Conservation (phyloP, 2,888 invertebrate species). For the Polietes domitor region DNA sequence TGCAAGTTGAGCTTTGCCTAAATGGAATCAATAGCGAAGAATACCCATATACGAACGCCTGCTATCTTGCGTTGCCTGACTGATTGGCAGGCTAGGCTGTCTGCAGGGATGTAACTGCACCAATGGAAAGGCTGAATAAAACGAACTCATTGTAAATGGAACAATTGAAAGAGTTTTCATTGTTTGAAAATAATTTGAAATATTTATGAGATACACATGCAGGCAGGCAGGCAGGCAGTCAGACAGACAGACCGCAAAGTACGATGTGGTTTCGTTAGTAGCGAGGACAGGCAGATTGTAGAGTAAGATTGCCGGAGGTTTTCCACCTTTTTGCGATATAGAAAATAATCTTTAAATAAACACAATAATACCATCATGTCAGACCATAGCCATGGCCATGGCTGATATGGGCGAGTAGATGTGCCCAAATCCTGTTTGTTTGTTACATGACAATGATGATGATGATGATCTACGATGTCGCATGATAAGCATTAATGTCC, state of each 20-base stretch:
- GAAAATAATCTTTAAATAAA: constrained; percentile 31
- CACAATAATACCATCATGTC: constrained; percentile 19
- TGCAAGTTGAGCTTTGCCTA: constrained; percentile 13
- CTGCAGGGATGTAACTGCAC: background rate
- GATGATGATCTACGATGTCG: constrained; percentile 7
- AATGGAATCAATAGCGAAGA: background rate
- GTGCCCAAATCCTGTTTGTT: background rate
- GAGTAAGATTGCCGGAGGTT: background rate
- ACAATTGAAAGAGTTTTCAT: constrained; percentile 33
- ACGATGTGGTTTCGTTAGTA: background rate
- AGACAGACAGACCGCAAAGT: background rate
- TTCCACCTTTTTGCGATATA: constrained; percentile 3
- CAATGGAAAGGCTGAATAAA: constrained; percentile 21
- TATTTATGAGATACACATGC: constrained; percentile 13
- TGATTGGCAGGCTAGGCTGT: background rate
- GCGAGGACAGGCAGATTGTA: background rate
- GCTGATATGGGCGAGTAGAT: background rate
- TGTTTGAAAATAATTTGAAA: constrained; percentile 41
- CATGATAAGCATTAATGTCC: constrained; percentile 25
- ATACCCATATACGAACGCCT: background rate
- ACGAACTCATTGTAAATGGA: constrained; percentile 16
- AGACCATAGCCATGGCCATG: background rate
- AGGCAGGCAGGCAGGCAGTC: background rate
- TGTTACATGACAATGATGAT: background rate
- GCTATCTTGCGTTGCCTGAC: background rate